Base-by-base conservation (phyloP, 2,888 invertebrate genomes). In the Euzophera pinguis region DNA sequence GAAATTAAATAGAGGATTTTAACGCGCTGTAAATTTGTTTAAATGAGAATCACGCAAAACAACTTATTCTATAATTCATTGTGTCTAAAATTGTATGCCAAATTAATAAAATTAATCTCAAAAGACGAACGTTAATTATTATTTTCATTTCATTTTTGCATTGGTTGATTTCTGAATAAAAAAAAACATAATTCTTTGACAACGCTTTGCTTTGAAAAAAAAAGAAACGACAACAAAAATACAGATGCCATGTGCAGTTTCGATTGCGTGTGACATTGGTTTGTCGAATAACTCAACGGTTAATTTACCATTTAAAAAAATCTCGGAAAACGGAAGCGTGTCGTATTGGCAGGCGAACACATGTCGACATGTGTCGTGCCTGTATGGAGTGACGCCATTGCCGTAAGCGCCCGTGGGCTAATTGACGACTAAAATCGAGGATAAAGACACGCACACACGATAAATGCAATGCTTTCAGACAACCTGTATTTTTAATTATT, bases 361-460 rank as follows among this genome's bases (percentile, higher is more conserved):
- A 88, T 89, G 88, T 86, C 82, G 84, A 87, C 87, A 87, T 85
- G 79, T 86, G 87, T 84, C 81, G 78, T 59, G 54, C 55, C 54
- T 54, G 62, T 57, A 67, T 64, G 67, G 69, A 34, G 32, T 10
- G 45, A 45, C 32, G 45, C 45, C 32, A 14, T 34, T 69, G 73
- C 72, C 69, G 66, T 66, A 69, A 62, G 64, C 64, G 70, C 73
- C 76, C 75, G 71, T 72, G 63, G 73, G 76, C 78, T 86, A 86
- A 87, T 87, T 88, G 84, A 81, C 81, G 84, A 74, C 75, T 78
- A 77, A 79, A 83, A 83, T 45, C 72, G 72, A 73, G 72, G 71
- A 64, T 64, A 41, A 39, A 29, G 39, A 39, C 10, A 38, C 14
- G 38, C 27, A 29, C 14, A 29, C 49, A 39, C n/a, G 29, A 9